Base-by-base conservation (phyloP, 2,113 vertebrate species). In the Porphyrio hochstetteri region DNA sequence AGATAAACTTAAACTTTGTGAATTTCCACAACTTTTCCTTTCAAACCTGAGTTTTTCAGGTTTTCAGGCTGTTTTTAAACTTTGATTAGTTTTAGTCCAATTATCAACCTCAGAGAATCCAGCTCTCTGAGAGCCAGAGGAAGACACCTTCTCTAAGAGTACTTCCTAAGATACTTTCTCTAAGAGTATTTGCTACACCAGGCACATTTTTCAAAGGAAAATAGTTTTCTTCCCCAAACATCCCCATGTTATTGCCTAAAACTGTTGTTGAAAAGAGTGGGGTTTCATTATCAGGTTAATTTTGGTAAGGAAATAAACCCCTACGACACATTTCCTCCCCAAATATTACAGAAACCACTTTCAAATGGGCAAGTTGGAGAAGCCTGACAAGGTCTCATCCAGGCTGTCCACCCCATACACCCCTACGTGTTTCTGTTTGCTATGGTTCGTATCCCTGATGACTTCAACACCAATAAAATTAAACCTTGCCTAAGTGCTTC, bases 131-230 rank as follows among this genome's bases (percentile, higher is more conserved):
- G 35, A 88, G 18, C 50, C 48, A 77, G 4, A 59, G 14, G 13
- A 50, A 90, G 46, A 11, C 36, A 79, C 50, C 88, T 94, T 46
- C 67, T 15, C 14, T 67, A 72, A 44, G 2, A 5, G 68, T 40
- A 69, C 72, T 31, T 74, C 9, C 44, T 46, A 18, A 46, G 44
- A 46, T 46, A 18, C 44, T 46, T 46, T 46, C 67, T 15, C 14
- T 63, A 69, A 44, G 2, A 5, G 68, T 40, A 69, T 80, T 31
- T 74, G 40, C 70, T 82, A 50, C 71, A 69, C 24, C 40, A n/a
- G 53, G 72, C 52, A 69, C 19, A 65, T 86, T 92, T 94, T 82
- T 88, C 79, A 82, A 88, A 72, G 44, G 55, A 88, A 96, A 82
- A 69, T 55, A 1, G 31, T 40, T 80, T 85, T 59, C 31, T 31